Base-by-base conservation (phyloP, 2,888 invertebrate species). In the Erynnis tages region DNA sequence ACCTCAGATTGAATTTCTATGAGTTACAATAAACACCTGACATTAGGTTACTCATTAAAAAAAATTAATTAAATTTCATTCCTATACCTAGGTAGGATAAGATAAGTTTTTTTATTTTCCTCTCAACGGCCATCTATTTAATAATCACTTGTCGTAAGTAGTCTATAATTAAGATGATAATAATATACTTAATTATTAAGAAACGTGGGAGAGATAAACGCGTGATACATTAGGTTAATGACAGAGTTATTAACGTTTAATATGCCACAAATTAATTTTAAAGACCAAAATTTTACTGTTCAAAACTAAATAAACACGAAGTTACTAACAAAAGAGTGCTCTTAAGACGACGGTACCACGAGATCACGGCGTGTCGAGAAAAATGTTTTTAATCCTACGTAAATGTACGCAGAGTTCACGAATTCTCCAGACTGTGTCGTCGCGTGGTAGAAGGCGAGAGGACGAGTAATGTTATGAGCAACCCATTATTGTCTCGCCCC, bases 381-480 rank as follows among this genome's bases (percentile, higher is more conserved):
- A 53, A 53, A 46, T 46, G 34, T 46, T 52, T n/a, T 52, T 44
- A 37, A 44, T 52, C 52, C 23, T 27, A 45, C 40, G 19, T 35
- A 67, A 74, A 71, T 71, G 71, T 52, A 52, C 37, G 52, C 14
- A 37, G 30, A 52, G 44, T 52, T 52, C 29, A 44, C 52, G 52
- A 44, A 52, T 52, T 66, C 69, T 62, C 60, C 65, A 69, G 76
- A 73, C 73, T 66, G 64, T 59, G 66, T 65, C 67, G 75, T 76
- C 60, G 63, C 82, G 61, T 82, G 71, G 86, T 85, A 83, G 80
- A 63, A 71, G 83, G 75, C 70, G 62, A 66, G 76, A 78, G 80
- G 82, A 87, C 86, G 89, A 89, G 89, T 89, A 83, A 89, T 89
- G 89, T 89, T 89, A 89, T 89, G 89, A 89, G 89, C 88, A 82